A percentile compares a stretch with the other conserved stretches of the same genome.
Conservation (phyloP, 2,888 invertebrate species). For the Maniola hyperantus region DNA sequence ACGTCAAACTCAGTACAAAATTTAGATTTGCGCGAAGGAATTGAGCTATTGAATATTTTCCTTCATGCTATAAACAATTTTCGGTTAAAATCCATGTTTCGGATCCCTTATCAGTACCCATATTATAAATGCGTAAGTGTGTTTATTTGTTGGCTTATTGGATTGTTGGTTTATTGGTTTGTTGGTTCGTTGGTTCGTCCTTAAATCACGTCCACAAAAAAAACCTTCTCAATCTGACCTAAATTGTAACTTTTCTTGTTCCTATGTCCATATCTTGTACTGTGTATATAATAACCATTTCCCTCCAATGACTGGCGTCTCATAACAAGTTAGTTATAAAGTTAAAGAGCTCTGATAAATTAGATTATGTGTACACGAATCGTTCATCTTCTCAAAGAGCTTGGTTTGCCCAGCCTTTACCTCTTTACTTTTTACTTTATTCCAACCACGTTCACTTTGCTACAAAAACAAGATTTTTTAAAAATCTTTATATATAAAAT, state of each 20-base stretch:
- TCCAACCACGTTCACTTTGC: constrained; percentile 7
- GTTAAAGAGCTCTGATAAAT: constrained; percentile 1
- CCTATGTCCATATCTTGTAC: no score
- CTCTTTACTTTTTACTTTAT: background rate
- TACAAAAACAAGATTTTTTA: constrained; percentile 21
- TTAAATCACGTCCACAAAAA: no score
- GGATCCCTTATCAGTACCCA: background rate
- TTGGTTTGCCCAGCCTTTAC: constrained; percentile 1
- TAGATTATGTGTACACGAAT: background rate
- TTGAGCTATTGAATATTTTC: constrained; percentile 4
- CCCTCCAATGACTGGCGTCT: no score
- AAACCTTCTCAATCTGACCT: no score
- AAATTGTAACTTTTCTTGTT: no score
- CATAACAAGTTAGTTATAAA: background rate
- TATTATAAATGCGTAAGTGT: no score
- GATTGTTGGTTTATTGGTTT: no score
- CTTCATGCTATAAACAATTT: background rate
- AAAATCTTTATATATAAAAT: no score
- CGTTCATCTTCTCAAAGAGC: background rate
- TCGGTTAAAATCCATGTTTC: background rate
- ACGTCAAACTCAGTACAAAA: background rate
- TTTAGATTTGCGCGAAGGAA: background rate
- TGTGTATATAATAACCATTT: no score
- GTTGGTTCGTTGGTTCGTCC: no score
- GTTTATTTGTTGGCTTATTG: no score